phyloP scores from a whole-genome alignment of 1,140 invertebrate species.

The Pseudomyrmex dendroicus region DNA sequence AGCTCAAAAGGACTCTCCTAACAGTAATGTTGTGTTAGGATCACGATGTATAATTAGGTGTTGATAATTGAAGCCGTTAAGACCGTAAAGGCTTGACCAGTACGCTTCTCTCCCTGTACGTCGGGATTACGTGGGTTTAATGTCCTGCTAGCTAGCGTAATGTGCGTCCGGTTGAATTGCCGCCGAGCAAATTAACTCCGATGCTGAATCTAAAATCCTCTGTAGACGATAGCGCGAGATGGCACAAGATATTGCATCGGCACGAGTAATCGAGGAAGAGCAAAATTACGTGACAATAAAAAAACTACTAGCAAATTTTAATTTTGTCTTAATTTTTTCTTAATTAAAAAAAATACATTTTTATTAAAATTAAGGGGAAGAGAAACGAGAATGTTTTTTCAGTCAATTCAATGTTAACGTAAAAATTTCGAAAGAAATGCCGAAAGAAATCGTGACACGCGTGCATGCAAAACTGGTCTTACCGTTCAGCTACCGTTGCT shows the following conservation, averaged over 20 bases:
- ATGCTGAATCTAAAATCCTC: not conserved
- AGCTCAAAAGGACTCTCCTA: conserved; percentile 57
- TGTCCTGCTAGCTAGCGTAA: conserved; percentile 52
- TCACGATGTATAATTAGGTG: conserved; percentile 80
- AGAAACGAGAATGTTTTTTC: not conserved
- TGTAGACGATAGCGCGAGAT: not conserved
- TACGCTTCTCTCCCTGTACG: conserved; percentile 50
- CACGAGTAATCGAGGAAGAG: not conserved
- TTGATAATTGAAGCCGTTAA: conserved; percentile 83
- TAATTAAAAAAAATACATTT: not conserved
- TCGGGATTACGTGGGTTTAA: conserved; percentile 69
- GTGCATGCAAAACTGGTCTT: too few species aligned
- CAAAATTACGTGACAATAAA: too few species aligned
- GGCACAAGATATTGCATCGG: not conserved
- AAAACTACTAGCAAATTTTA: too few species aligned
- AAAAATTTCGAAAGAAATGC: not conserved
- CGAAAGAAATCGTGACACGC: not conserved
- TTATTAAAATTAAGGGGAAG: not conserved
- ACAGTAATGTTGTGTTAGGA: conserved; percentile 77
- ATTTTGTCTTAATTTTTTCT: not conserved
- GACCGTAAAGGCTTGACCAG: conserved; percentile 77
- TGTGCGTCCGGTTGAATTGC: conserved; percentile 27
- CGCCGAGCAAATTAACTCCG: conserved; percentile 29
- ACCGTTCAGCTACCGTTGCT: conserved; percentile 21
- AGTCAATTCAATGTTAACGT: not conserved